Evolutionary conservation across 2,797 vertebrate genomes (phyloP).

Genomic region (Erpetoichthys calabaricus): DNA sequence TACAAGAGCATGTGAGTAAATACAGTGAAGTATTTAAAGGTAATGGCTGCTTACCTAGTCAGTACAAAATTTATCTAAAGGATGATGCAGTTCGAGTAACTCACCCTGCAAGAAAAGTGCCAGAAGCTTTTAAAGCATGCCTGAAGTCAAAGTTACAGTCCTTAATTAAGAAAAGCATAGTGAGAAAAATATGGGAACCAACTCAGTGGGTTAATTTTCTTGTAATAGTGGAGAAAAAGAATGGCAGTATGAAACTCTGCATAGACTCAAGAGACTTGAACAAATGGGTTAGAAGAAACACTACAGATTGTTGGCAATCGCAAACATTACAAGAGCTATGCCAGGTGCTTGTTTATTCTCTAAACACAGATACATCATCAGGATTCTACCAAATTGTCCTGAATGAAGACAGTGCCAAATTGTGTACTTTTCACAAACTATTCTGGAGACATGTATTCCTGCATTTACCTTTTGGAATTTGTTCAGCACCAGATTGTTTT

Average conservation of each 20-base stretch:
- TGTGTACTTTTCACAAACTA: not conserved
- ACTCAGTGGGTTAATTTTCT: conserved; percentile 7
- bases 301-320: not conserved
- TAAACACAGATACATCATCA: not conserved
- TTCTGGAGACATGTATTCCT: not conserved
- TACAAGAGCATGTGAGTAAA: conserved; percentile 1
- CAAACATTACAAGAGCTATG: not conserved
- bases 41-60: conserved; percentile 4
- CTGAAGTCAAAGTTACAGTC: conserved; percentile 2
- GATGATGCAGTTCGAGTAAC: conserved; percentile 10
- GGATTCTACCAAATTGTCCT: not conserved
- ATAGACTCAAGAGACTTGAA: not conserved
- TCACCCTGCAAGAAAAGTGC: conserved; percentile 12
- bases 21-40: conserved; percentile 9
- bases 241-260: not conserved
- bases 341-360: not conserved
- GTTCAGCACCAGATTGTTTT: not conserved
- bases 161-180: conserved; percentile 1
- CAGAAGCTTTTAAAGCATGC: conserved; percentile 7
- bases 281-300: not conserved
- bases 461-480: not conserved
- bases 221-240: conserved; percentile 6
- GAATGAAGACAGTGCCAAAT: not conserved
- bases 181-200: conserved; percentile 2
- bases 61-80: conserved; percentile 7